These are phyloP conservation scores for Dryocosmus kuriphilus DNA, from an alignment of 2,888 invertebrate genomes.

Conservation along the genomic window DNA sequence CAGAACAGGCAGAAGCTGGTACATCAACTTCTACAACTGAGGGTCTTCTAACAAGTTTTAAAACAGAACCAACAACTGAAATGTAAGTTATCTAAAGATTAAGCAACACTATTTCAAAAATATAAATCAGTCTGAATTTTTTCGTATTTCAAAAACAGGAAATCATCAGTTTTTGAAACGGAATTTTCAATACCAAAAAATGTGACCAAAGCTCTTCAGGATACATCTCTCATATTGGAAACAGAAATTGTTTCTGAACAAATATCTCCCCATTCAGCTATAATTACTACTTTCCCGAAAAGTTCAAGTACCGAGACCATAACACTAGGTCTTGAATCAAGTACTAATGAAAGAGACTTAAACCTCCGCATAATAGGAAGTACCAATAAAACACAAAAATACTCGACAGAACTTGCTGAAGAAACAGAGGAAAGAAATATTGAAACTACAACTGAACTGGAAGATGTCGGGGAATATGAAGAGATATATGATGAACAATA, in stretches of 20 bases:
- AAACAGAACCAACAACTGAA: no score
- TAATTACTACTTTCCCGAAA: no score
- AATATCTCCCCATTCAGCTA: no score
- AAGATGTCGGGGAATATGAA: not conserved
- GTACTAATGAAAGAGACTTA: not conserved
- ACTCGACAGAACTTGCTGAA: not conserved
- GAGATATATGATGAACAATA: not conserved
- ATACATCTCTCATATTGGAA: not conserved
- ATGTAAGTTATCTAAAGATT: no score
- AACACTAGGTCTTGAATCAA: not conserved
- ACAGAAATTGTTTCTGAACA: not conserved
- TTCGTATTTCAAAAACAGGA: no score
- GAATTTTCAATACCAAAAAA: not conserved
- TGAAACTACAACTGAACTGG: not conserved
- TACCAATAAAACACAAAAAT: not conserved
- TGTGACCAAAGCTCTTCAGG: not conserved
- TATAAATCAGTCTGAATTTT: no score
- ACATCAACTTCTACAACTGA: not conserved
- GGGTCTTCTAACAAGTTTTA: no score
- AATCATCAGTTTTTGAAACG: not conserved
- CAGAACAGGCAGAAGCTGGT: not conserved
- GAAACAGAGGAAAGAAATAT: not conserved
- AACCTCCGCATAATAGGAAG: no score
- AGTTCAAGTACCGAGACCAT: not conserved
- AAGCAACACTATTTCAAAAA: no score